Conservation (phyloP, 1,140 invertebrate species). For the Asobara japonica region DNA sequence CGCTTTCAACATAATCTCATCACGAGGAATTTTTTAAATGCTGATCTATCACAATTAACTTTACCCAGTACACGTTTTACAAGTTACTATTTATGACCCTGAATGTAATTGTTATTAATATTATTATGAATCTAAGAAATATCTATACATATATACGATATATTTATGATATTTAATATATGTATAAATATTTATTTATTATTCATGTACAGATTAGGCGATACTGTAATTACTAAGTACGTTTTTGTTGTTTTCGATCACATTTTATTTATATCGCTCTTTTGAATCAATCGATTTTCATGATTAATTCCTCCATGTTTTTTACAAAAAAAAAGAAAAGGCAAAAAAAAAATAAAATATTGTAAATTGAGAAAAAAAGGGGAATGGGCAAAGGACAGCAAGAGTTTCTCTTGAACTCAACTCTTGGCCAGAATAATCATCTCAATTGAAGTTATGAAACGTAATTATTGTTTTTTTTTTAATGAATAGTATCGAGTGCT, state of each 20-base stretch:
- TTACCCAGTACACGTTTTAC: constrained; percentile 59
- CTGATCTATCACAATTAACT: constrained; percentile 48
- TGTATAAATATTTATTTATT: constrained; percentile 28
- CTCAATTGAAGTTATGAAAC: background rate
- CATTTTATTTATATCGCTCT: constrained; percentile 4
- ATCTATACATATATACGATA: constrained; percentile 19
- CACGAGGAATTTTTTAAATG: constrained; percentile 49
- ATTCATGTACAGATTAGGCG: background rate
- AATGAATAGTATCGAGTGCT: too few relatives aligned
- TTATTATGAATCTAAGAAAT: constrained; percentile 32
- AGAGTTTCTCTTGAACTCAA: background rate
- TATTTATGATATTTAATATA: constrained; percentile 39
- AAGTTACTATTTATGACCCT: constrained; percentile 63
- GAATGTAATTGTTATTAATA: constrained; percentile 50
- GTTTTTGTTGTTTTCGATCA: background rate
- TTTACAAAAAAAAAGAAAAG: constrained; percentile 14
- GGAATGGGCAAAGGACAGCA: background rate
- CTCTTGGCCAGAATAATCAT: background rate
- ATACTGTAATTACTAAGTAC: background rate
- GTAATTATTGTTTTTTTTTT: background rate
- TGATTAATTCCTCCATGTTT: background rate
- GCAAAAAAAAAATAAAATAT: constrained; percentile 9
- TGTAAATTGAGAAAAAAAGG: constrained; percentile 5
- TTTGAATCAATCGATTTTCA: background rate
- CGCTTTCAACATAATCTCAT: constrained; percentile 41